Percentiles rank a stretch among this genome's conserved stretches.
phyloP scores from a whole-genome alignment of 1,140 invertebrate species.

The Leptopilina clavipes region DNA sequence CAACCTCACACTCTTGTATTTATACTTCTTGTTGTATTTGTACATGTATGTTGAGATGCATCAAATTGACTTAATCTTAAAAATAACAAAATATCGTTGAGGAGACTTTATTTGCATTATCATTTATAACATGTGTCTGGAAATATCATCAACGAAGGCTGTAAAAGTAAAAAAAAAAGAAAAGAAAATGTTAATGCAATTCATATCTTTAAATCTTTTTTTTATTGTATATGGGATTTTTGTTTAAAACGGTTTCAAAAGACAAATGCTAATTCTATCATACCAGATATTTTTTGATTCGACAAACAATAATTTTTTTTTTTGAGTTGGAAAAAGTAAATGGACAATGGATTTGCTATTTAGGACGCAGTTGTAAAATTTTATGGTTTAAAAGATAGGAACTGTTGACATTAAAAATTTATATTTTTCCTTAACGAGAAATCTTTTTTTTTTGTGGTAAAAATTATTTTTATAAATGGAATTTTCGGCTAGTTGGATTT shows the following conservation, averaged over 20 bases:
- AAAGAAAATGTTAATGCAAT: conserved; percentile 11
- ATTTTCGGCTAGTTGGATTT: too few species aligned
- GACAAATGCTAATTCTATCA: neutral
- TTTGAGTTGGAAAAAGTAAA: too few species aligned
- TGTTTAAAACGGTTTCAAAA: neutral
- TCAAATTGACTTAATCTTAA: neutral
- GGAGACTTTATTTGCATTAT: neutral
- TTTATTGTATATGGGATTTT: neutral
- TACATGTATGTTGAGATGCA: neutral
- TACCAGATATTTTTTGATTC: neutral
- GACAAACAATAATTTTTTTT: too few species aligned
- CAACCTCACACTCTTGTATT: neutral
- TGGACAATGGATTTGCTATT: too few species aligned
- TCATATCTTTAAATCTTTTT: neutral
- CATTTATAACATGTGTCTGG: conserved; percentile 1
- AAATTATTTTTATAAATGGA: too few species aligned
- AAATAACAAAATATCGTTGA: neutral
- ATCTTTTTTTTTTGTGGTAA: too few species aligned
- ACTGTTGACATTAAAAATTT: too few species aligned
- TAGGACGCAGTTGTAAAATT: too few species aligned
- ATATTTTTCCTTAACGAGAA: too few species aligned
- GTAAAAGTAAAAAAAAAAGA: neutral
- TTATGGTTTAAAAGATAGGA: too few species aligned
- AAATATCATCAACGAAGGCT: neutral
- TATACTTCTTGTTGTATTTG: neutral